These are phyloP conservation scores for Oryzias curvinotus DNA, from an alignment of 2,113 vertebrate species.

Conservation along the genomic window DNA sequence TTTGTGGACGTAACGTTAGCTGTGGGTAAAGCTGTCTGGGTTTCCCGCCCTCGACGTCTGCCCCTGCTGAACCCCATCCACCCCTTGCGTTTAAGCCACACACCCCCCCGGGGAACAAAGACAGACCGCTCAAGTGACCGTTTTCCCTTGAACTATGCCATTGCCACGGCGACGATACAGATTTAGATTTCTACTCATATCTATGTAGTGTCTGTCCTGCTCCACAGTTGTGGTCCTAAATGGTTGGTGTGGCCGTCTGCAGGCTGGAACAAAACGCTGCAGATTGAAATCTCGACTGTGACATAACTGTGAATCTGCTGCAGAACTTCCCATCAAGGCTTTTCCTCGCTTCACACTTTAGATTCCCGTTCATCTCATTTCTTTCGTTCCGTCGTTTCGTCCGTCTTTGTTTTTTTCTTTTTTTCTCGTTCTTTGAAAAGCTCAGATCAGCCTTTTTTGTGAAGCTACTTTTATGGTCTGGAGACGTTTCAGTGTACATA, in stretches of 20 bases:
- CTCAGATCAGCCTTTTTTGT: constrained; percentile 65
- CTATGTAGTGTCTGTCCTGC: constrained; percentile 33
- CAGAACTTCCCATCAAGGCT: constrained; percentile 75
- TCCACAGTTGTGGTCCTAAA: constrained; percentile 63
- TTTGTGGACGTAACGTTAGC: constrained; percentile 42
- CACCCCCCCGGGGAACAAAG: constrained; percentile 59
- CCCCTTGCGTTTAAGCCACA: constrained; percentile 49
- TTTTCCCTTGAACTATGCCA: constrained; percentile 72
- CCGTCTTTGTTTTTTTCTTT: constrained; percentile 13
- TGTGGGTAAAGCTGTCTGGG: constrained; percentile 79
- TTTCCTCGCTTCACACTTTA: constrained; percentile 49
- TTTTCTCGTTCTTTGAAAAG: constrained; percentile 30
- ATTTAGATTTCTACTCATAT: constrained; percentile 27
- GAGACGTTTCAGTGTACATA: constrained; percentile 53
- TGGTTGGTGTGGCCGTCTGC: constrained; percentile 72
- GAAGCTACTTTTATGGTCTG: constrained; percentile 54
- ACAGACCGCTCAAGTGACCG: constrained; percentile 71
- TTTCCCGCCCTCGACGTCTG: constrained; percentile 50
- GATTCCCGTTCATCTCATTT: constrained; percentile 42
- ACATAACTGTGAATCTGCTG: constrained; percentile 83
- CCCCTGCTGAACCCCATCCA: constrained; percentile 56
- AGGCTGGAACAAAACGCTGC: constrained; percentile 74
- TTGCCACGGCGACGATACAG: constrained; percentile 61
- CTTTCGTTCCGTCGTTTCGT: constrained; percentile 45
- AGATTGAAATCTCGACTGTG: constrained; percentile 82